A percentile compares a stretch with the other conserved stretches of the same genome.
phyloP scores from a whole-genome alignment of 2,888 invertebrate species.

The Hoplodrina ambigua region DNA sequence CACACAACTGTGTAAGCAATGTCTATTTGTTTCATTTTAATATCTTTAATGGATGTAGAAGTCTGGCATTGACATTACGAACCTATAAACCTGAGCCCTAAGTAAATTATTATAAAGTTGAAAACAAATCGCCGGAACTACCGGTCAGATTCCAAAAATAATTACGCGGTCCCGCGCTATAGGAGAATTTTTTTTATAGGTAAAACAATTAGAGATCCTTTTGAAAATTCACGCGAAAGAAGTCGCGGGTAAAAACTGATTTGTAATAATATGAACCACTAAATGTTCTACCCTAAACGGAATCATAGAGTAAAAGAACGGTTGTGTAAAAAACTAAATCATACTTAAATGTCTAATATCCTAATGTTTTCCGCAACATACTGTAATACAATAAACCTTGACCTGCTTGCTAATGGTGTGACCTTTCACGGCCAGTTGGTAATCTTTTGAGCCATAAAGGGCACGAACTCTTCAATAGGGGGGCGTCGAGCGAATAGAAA shows the following conservation, averaged over 20 bases:
- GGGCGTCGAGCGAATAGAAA: conserved; percentile 13
- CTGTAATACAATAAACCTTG: conserved; percentile 42
- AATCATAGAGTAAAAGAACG: not conserved
- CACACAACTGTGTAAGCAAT: not conserved
- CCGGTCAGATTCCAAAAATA: too few relatives aligned
- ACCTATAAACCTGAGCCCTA: not conserved
- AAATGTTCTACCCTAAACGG: too few relatives aligned
- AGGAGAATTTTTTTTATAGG: too few relatives aligned
- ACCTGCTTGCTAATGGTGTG: conserved; percentile 45
- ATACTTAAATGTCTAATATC: conserved; percentile 11
- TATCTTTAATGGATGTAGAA: conserved; percentile 3
- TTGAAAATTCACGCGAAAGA: too few relatives aligned
- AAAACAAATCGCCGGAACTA: too few relatives aligned
- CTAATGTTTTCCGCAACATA: conserved; percentile 25
- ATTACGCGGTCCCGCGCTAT: too few relatives aligned
- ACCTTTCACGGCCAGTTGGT: conserved; percentile 36
- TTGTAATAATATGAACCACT: too few relatives aligned
- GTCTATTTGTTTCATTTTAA: conserved; percentile 2
- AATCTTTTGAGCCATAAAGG: conserved; percentile 46
- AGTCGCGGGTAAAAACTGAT: too few relatives aligned
- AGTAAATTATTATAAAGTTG: not conserved
- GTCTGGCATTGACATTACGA: not conserved
- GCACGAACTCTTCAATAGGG: conserved; percentile 36
- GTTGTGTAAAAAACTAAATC: not conserved
- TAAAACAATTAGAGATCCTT: too few relatives aligned